Base-by-base conservation (phyloP, 2,888 invertebrate genomes). In the Tipula helvola region DNA sequence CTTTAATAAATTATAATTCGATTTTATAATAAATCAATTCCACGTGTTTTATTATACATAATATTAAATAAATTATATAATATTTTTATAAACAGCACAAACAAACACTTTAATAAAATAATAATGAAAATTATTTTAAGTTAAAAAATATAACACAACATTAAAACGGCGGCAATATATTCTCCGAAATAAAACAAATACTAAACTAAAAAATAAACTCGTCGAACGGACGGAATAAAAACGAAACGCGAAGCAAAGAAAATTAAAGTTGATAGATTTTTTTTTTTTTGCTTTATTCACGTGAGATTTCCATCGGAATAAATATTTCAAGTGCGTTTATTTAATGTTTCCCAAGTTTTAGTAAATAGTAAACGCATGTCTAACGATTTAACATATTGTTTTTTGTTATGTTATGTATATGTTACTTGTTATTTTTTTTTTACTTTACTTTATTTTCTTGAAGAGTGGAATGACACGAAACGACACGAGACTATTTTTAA, bases 401-500 rank as follows among this genome's bases (percentile, higher is more conserved):
- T 28, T 28, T 1, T 28, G 28, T 28, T 28, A 28, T 28, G 28
- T 28, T 28, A 28, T 28, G 28, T 28, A 28, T 28, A 57, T 57
- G 52, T 57, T 57, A 57, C 52, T 57, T 57, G 16, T 57, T 12
- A 16, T 16, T 16, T 57, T 28, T 41, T 41, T 41, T 41, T 41
- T 41, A 18, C 7, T 57, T 57, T 57, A 57, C 57, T 16, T n/a
- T 57, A 57, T 57, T 57, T 71, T 52, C 52, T 8, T 52, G 4
- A 13, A 84, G 84, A 84, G 84, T 39, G 84, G 36, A 84, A 84
- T 84, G 84, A 84, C 84, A 84, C 84, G 84, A 84, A 84, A 84
- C 84, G 84, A 84, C 84, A 84, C 84, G 84, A 84, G 84, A 84
- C 84, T 84, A 41, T 84, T 84, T 39, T 71, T 71, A 71, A 71